Conservation (phyloP, 2,888 invertebrate species). For the Harmothoe impar region DNA sequence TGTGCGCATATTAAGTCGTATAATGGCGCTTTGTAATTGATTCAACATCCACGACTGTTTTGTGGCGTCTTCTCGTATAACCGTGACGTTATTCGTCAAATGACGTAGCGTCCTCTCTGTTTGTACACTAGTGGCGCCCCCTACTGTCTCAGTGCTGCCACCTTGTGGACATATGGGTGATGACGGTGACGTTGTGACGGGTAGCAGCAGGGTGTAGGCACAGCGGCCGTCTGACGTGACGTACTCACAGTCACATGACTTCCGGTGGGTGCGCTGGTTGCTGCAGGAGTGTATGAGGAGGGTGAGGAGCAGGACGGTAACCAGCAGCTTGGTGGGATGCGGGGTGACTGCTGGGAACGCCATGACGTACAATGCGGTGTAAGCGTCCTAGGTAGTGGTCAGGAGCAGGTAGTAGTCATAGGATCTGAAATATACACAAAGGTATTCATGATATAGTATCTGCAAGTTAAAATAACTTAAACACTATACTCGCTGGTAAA, state of each 20-base stretch:
- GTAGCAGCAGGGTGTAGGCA: slow-evolving; percentile 69
- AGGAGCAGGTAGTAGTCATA: neutral
- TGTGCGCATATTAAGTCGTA: neutral
- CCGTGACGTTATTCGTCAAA: neutral
- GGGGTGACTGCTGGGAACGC: neutral
- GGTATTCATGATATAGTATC: neutral
- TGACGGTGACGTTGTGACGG: slow-evolving; percentile 10
- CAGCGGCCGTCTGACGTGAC: slow-evolving; percentile 67
- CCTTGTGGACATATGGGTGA: slow-evolving; percentile 5
- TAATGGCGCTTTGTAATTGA: slow-evolving; percentile 4
- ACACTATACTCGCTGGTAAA: neutral
- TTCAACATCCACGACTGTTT: slow-evolving; percentile 50
- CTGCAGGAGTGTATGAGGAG: neutral
- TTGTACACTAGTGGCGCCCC: neutral
- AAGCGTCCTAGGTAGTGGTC: neutral
- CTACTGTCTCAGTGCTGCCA: slow-evolving; percentile 24
- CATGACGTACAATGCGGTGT: neutral
- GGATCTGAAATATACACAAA: neutral
- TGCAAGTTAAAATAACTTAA: too few relatives aligned
- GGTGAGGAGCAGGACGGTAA: neutral
- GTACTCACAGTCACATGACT: slow-evolving; percentile 69
- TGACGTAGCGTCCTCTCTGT: neutral
- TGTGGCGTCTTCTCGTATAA: neutral
- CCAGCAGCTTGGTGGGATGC: neutral
- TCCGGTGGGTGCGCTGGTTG: slow-evolving; percentile 66